Percentiles rank a stretch among this genome's conserved stretches.
Evolutionary conservation across 2,797 vertebrate genomes (phyloP).

Genomic region (Sarcoramphus papa): DNA sequence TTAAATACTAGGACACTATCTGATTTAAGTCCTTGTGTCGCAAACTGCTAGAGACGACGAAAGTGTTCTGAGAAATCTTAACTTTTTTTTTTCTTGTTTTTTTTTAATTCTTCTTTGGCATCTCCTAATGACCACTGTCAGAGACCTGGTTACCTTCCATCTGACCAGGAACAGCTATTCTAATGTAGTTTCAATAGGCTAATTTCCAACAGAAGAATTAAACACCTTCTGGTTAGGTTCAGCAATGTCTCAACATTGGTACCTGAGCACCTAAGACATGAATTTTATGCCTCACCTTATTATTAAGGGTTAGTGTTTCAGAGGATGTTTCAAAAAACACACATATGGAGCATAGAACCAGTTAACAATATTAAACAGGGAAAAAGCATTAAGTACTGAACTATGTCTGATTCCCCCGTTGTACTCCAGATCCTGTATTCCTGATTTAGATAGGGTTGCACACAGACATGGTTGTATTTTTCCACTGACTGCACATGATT

Average conservation of each 20-base stretch:
- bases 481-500: background rate
- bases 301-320: background rate
- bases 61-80: background rate
- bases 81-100: background rate
- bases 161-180: background rate
- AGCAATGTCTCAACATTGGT: background rate
- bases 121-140: background rate
- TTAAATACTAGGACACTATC: background rate
- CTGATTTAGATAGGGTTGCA: background rate
- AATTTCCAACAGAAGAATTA: background rate
- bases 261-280: background rate
- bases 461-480: background rate
- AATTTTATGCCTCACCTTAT: background rate
- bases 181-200: background rate
- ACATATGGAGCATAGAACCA: background rate
- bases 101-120: background rate
- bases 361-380: background rate
- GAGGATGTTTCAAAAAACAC: background rate
- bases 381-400: background rate
- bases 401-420: background rate
- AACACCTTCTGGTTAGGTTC: background rate
- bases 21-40: background rate
- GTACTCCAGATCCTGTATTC: background rate
- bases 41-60: background rate
- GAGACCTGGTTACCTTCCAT: background rate